Evolutionary conservation across 2,797 vertebrate species (phyloP).

Genomic region (Eutrigla gurnardus): DNA sequence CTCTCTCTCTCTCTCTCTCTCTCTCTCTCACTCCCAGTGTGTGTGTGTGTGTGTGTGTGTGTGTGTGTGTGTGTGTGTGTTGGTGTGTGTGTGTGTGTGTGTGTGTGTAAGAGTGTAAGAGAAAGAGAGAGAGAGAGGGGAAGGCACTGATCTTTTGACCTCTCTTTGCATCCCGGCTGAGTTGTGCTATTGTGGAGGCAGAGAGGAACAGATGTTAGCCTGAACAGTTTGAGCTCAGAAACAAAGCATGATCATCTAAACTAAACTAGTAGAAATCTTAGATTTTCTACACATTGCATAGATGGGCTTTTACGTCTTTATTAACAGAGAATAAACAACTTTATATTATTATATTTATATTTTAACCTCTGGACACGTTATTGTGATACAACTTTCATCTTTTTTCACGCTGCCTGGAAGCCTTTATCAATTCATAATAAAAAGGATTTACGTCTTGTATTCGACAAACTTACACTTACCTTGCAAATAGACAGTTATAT

Average conservation of each 20-base stretch:
- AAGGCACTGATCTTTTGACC: slow-evolving; percentile 84
- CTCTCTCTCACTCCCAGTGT: not conserved
- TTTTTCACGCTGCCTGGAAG: not conserved
- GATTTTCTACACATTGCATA: not conserved
- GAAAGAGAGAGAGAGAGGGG: slow-evolving; percentile 38
- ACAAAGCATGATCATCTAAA: slow-evolving; percentile 57
- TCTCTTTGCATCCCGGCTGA: slow-evolving; percentile 81
- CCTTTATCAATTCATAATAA: slow-evolving; percentile 23
- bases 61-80: slow-evolving; percentile 35
- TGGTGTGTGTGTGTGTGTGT: slow-evolving; percentile 45
- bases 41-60: slow-evolving; percentile 29
- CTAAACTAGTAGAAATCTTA: slow-evolving; percentile 9
- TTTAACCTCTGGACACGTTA: not conserved
- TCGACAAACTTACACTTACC: slow-evolving; percentile 52
- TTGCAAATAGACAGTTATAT: slow-evolving; percentile 71
- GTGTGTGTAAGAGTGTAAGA: slow-evolving; percentile 35
- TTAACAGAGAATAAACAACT: no score
- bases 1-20: slow-evolving; percentile 9
- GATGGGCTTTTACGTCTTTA: no score
- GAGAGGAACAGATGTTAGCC: slow-evolving; percentile 83
- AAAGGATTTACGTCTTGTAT: slow-evolving; percentile 33
- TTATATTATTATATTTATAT: no score
- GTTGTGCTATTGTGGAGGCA: slow-evolving; percentile 80
- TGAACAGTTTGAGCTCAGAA: slow-evolving; percentile 64
- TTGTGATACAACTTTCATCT: slow-evolving; percentile 5